Evolutionary conservation across 2,113 vertebrate species (phyloP), one percentile per base, ranked within the genome.

Genomic region (Apodemus sylvaticus): DNA sequence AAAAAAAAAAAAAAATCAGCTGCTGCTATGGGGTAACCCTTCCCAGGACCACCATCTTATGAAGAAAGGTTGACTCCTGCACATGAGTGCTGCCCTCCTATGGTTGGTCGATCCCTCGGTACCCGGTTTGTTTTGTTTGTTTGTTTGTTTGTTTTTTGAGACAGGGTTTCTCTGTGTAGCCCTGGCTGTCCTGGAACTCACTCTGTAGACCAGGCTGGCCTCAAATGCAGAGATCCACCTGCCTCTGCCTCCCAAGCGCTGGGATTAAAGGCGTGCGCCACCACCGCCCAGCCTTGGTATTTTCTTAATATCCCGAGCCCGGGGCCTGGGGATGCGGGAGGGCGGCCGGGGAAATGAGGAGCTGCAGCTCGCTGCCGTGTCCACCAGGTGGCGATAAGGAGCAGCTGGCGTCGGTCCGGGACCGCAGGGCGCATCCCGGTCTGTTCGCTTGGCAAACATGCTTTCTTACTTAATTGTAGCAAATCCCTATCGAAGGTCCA

Each of bases 391-490:
- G 70, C 8, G 73, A 60, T 53, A 83, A 87, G 29, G 64, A 87
- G 48, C n/a, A 92, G 71, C 48, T 74, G 48, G 68, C 83, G 64
- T 36, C 79, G 79, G 94, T 89, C 34, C 48, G 34, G 64, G 42
- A 51, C 53, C 86, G 45, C 31, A 42, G n/a, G 20, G 51, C 71
- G 51, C 16, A 11, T 88, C 95, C 53, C 5, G 13, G 39, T 64
- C 51, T 60, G 39, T 60, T 62, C 68, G 31, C 86, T 68, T 86
- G 34, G 86, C 81, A 90, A 64, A 71, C 58, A 82, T 20, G 64
- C 24, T 82, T 94, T 92, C 73, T 81, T 85, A 55, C 51, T 81
- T 92, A 76, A 64, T 55, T 70, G 66, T 94, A 92, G 77, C 42
- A 86, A 64, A 17, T 89, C 34, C 64, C 55, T 82, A 71, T 51